phyloP scores from a whole-genome alignment of 2,888 invertebrate genomes.

The Melinopterus prodromus region DNA sequence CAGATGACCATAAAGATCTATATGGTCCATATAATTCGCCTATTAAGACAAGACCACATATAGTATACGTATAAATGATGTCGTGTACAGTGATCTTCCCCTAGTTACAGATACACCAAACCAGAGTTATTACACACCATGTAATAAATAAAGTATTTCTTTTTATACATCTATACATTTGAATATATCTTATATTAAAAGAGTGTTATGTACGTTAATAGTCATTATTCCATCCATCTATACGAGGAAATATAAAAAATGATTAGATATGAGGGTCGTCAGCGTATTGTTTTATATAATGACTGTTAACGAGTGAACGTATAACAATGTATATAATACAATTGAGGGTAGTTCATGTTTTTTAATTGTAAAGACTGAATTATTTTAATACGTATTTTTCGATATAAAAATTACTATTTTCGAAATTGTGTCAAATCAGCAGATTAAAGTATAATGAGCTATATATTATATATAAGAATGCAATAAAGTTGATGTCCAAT shows the following conservation, averaged over 20 bases:
- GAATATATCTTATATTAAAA: neutral
- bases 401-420: conserved; percentile 38
- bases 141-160: neutral
- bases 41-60: conserved; percentile 58
- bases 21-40: conserved; percentile 59
- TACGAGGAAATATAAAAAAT: neutral
- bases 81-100: conserved; percentile 10
- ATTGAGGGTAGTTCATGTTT: conserved; percentile 37
- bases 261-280: neutral
- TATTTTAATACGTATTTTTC: conserved; percentile 43
- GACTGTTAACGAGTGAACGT: conserved; percentile 6
- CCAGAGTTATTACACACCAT: neutral
- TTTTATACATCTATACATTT: conserved; percentile 4
- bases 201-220: neutral
- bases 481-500: conserved; percentile 18
- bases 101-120: neutral
- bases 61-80: conserved; percentile 62
- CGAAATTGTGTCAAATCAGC: conserved; percentile 40
- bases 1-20: conserved; percentile 50
- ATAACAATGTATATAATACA: conserved; percentile 12
- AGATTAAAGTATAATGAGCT: conserved; percentile 28
- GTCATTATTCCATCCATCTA: conserved; percentile 4
- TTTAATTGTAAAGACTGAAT: conserved; percentile 44
- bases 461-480: conserved; percentile 33
- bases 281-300: neutral